Conservation (phyloP, 2,113 vertebrate species). For the Heloderma charlesbogerti region DNA sequence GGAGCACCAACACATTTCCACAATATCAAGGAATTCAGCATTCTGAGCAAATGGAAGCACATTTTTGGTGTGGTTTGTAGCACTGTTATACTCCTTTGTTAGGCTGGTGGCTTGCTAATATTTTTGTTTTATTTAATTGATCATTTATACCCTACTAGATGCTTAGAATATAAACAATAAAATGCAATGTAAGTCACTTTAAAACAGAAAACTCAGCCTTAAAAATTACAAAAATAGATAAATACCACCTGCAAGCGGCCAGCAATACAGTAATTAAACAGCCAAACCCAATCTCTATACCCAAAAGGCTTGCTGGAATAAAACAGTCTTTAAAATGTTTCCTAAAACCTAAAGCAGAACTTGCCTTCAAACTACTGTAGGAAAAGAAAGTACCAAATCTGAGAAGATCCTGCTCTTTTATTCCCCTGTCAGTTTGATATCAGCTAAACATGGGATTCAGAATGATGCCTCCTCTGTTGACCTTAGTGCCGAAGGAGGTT, state of each 20-base stretch:
- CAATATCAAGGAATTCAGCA: not conserved
- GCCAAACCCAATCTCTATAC: not conserved
- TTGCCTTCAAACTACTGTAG: too few species aligned
- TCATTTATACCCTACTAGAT: not conserved
- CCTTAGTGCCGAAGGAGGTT: not conserved
- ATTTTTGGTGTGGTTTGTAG: too few species aligned
- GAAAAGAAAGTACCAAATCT: too few species aligned
- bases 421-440: not conserved
- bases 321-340: too few species aligned
- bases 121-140: not conserved
- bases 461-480: not conserved
- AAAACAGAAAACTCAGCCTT: not conserved
- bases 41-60: not conserved
- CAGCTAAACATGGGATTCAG: not conserved
- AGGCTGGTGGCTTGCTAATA: not conserved
- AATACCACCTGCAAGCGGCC: not conserved
- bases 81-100: too few species aligned
- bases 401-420: not conserved
- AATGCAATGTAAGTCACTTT: not conserved
- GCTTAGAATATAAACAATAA: not conserved
- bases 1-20: not conserved
- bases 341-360: too few species aligned
- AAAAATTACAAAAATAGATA: not conserved
- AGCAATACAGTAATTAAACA: not conserved
- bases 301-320: not conserved